Evolutionary conservation across 1,140 invertebrate species (phyloP), one percentile per base, ranked within the genome.

Genomic region (Phymorhynchus buccinoides): DNA sequence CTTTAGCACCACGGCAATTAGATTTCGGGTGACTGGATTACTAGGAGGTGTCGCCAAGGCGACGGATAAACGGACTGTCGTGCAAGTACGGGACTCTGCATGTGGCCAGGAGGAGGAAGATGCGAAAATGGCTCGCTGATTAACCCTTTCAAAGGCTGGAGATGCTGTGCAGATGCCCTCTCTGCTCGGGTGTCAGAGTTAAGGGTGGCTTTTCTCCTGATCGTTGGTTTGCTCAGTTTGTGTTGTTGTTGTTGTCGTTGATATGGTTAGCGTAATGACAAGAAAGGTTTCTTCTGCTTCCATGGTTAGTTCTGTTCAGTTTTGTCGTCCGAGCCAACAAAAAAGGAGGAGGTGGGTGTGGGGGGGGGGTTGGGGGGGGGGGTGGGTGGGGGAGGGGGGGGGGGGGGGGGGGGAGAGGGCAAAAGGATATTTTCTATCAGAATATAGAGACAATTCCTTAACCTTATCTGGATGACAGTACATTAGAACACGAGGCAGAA

Each of bases 21-120:
- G 68, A 71, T 37, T 71, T 71, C 68, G 35, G 30, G 6, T 71
- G 68, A 71, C 30, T 35, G 68, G 68, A 71, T 71, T 71, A 62
- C 56, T 18, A 27, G 12, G 56, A 62, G 56, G 56, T 62, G 56
- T 62, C 22, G 56, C 18, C 4, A 62, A 12, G 56, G 22, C 4
- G 56, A 27, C 56, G 56, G 56, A 62, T 62, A 62, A 62, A 62
- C 14, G 56, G 56, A 27, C 18, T 27, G 56, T 27, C 22, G 56
- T 62, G 22, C 44, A n/a, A n/a, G n/a, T 62, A 22, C 12, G n/a
- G 56, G 1, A 18, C 56, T 27, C 12, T 27, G 14, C 4, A 18
- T 16, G 22, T 62, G 56, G 56, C 18, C 1, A 52, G 14, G 56
- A 62, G 56, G 6, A 52, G 14, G 56, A 62, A 62, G 56, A 62